Evolutionary conservation across 2,888 invertebrate species (phyloP).

Genomic region (Caenorhabditis afra): DNA sequence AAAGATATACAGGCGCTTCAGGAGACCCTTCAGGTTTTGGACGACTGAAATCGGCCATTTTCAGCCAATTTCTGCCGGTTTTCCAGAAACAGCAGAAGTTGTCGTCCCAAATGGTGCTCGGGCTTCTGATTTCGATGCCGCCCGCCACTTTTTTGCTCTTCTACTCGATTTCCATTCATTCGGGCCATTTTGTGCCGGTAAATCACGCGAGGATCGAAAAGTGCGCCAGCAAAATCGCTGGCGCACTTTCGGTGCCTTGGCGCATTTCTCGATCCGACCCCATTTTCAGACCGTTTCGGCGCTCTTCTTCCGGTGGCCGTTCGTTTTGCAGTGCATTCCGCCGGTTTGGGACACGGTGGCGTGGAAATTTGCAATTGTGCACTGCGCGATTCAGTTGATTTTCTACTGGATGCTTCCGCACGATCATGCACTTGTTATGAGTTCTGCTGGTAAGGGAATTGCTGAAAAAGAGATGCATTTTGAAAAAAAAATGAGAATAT

Average conservation of each 20-base stretch:
- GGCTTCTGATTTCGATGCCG: constrained; percentile 49
- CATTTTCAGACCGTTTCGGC: constrained; percentile 59
- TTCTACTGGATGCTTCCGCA: constrained; percentile 67
- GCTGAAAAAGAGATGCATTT: too few species aligned
- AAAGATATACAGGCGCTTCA: constrained; percentile 67
- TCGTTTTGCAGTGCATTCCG: constrained; percentile 62
- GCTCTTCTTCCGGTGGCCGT: constrained; percentile 60
- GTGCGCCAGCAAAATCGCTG: neutral
- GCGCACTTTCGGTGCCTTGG: too few species aligned
- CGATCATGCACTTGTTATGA: constrained; percentile 61
- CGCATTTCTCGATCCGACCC: neutral
- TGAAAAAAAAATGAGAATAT: too few species aligned
- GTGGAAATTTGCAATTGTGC: constrained; percentile 59
- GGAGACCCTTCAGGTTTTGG: constrained; percentile 58
- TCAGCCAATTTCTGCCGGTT: neutral
- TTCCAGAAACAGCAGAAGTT: constrained; percentile 68
- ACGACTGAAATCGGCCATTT: neutral
- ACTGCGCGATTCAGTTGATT: constrained; percentile 62
- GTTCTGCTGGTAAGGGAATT: constrained; percentile 45
- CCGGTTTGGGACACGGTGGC: constrained; percentile 63
- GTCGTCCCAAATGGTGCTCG: constrained; percentile 54
- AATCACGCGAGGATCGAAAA: neutral
- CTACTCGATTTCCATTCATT: constrained; percentile 65
- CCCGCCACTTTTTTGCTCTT: constrained; percentile 62
- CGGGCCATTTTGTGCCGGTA: constrained; percentile 58